Evolutionary conservation across 1,140 invertebrate species (phyloP).

Genomic region (Temnothorax curvispinosus): DNA sequence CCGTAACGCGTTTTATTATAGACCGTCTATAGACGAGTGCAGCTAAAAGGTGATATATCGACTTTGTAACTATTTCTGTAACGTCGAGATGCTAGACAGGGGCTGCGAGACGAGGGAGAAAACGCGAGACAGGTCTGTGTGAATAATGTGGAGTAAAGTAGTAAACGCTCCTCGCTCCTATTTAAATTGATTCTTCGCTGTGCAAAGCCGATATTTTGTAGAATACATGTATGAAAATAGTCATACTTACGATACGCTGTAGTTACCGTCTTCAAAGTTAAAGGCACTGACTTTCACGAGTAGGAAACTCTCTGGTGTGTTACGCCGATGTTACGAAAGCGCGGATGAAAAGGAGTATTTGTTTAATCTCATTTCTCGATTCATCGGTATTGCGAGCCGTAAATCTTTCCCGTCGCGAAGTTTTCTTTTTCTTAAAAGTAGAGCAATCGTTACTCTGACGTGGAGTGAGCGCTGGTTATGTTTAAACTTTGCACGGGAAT

Average conservation of each 20-base stretch:
- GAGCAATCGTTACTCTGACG: conserved; percentile 5
- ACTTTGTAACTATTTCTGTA: conserved; percentile 53
- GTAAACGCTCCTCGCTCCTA: conserved; percentile 30
- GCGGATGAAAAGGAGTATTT: conserved; percentile 4
- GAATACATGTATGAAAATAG: conserved; percentile 1
- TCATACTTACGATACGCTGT: background rate
- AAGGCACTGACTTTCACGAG: background rate
- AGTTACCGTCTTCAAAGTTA: background rate
- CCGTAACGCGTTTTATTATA: conserved; percentile 42
- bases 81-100: conserved; percentile 24
- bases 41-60: conserved; percentile 35
- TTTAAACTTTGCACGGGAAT: conserved; percentile 6
- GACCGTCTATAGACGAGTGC: conserved; percentile 27
- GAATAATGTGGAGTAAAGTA: conserved; percentile 27
- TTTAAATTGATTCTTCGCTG: background rate
- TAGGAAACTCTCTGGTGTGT: background rate
- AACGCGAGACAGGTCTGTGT: conserved; percentile 21
- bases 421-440: background rate
- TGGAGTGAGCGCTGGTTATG: background rate
- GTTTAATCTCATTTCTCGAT: conserved; percentile 42
- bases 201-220: background rate
- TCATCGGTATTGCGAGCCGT: background rate
- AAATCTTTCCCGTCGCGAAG: background rate
- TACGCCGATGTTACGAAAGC: background rate
- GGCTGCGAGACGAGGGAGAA: background rate